phyloP scores from a whole-genome alignment of 2,797 vertebrate species.

The Melanotaenia pygmaea region DNA sequence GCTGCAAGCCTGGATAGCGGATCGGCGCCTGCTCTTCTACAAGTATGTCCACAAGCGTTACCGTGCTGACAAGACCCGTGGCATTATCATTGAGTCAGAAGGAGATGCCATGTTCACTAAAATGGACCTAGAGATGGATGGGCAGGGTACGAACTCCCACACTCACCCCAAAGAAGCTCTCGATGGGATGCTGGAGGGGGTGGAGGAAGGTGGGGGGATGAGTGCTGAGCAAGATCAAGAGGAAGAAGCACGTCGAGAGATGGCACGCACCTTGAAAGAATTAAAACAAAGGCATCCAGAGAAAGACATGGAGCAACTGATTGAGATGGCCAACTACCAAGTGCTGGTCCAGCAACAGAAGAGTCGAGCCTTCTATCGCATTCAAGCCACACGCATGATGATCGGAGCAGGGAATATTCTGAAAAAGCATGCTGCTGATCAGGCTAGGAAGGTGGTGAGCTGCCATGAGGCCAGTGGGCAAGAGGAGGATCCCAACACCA shows the following conservation, averaged over 20 bases:
- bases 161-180: slow-evolving; percentile 83
- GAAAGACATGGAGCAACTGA: slow-evolving; percentile 90
- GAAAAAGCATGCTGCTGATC: slow-evolving; percentile 89
- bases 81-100: slow-evolving; percentile 88
- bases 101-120: slow-evolving; percentile 86
- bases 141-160: slow-evolving; percentile 81
- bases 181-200: slow-evolving; percentile 84
- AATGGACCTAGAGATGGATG: slow-evolving; percentile 88
- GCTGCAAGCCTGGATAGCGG: slow-evolving; percentile 89
- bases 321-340: slow-evolving; percentile 91
- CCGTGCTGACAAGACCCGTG: slow-evolving; percentile 84
- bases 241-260: slow-evolving; percentile 86
- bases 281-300: slow-evolving; percentile 88
- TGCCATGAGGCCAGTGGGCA: slow-evolving; percentile 85
- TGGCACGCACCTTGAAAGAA: slow-evolving; percentile 88
- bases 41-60: slow-evolving; percentile 88
- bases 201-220: slow-evolving; percentile 82
- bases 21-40: slow-evolving; percentile 88
- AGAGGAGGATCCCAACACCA: slow-evolving; percentile 87
- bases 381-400: slow-evolving; percentile 91
- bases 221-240: slow-evolving; percentile 74
- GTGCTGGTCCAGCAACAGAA: slow-evolving; percentile 90
- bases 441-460: slow-evolving; percentile 88
- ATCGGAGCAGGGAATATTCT: slow-evolving; percentile 90
- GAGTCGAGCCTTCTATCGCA: slow-evolving; percentile 90